Conservation (phyloP, 92 coral and sea anemone species). For the Blastomussa wellsi region DNA sequence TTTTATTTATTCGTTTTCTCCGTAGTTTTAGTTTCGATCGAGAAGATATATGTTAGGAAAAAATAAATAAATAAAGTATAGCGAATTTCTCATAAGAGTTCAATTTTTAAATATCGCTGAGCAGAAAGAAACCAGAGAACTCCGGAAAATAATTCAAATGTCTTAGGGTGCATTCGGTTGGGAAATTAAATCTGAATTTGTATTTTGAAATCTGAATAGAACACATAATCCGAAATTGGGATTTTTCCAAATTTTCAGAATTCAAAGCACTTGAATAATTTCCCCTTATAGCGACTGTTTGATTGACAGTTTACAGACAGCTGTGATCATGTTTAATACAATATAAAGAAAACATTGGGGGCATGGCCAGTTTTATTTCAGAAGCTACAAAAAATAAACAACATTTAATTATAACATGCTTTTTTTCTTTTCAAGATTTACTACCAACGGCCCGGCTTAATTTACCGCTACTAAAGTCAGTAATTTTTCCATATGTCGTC, state of each 20-base stretch:
- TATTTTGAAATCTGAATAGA: no score
- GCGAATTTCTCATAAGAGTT: background rate
- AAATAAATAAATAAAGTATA: background rate
- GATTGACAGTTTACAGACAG: background rate
- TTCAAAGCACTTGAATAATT: background rate
- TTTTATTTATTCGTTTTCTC: no score
- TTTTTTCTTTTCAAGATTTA: background rate
- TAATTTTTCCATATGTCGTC: background rate
- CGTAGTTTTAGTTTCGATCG: no score
- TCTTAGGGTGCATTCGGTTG: no score
- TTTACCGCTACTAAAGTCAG: background rate
- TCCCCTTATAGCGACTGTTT: background rate
- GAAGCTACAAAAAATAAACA: conserved; percentile 3
- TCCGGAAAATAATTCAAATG: background rate
- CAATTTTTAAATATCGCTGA: background rate
- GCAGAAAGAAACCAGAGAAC: background rate
- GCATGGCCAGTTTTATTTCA: background rate
- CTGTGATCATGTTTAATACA: background rate
- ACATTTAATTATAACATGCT: background rate
- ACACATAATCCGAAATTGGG: no score
- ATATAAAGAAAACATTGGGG: background rate
- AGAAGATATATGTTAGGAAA: background rate
- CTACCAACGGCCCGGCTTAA: background rate
- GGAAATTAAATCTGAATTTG: no score
- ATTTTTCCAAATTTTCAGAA: background rate